Base-by-base conservation (phyloP, 2,888 invertebrate genomes). In the Folsomia manolachei region DNA sequence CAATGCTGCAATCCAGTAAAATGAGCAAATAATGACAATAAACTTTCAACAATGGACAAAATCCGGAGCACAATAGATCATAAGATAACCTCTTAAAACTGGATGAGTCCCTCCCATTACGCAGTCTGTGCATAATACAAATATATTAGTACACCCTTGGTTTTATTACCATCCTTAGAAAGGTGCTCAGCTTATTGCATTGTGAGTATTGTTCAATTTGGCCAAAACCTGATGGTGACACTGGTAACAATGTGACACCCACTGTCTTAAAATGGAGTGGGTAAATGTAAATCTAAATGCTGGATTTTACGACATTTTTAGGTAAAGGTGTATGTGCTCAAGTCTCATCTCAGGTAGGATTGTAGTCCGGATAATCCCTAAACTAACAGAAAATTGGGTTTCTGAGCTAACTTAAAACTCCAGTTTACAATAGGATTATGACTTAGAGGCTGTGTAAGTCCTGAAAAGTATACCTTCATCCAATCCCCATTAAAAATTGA, bases 1-100 rank as follows among this genome's bases (percentile, higher is more conserved):
- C 39, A 39, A 4, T 39, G 7, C 14, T 39, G 39, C 14, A 39
- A 39, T 39, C 39, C 39, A 39, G 39, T 39, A 39, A 39, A 39
- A 14, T 39, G 39, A 39, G 39, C 56, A 56, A 19, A 7, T 56
- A 56, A 56, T 56, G 56, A 56, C 56, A 56, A 56, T 56, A 56
- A 56, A 56, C 4, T 18, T 19, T 18, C n/a, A 56, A 56, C 56
- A 56, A 56, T 56, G 56, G 56, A n/a, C 56, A 56, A 56, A 56
- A 56, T 56, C 56, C 56, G 21, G 56, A 56, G 56, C 56, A n/a
- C 56, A 56, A 56, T 56, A 56, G 56, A 56, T 56, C 56, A 56
- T 56, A 56, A 56, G 56, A 56, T 56, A 56, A n/a, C 56, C 7
- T n/a, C n/a, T n/a, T n/a, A n/a, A n/a, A n/a, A n/a, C n/a, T n/a